Conservation (phyloP, 2,888 invertebrate species). For the Panzeria rudis region DNA sequence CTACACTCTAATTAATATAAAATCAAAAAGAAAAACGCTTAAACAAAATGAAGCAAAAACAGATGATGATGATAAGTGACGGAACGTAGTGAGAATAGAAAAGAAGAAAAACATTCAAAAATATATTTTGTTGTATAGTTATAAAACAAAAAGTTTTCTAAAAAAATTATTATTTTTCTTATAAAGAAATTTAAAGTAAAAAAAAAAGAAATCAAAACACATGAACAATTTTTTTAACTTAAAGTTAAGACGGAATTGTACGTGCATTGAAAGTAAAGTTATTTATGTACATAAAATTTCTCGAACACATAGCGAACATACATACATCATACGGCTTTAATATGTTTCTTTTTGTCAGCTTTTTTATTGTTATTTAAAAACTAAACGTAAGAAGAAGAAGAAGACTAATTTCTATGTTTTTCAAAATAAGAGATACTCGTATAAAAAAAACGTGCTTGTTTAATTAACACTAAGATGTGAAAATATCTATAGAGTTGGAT, state of each 20-base stretch:
- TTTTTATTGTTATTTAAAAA: constrained; percentile 9
- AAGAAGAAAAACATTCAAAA: neutral
- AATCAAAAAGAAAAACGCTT: constrained; percentile 48
- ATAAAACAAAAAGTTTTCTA: constrained; percentile 2
- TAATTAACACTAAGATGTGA: constrained; percentile 43
- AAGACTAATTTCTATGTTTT: neutral
- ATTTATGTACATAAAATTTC: constrained; percentile 3
- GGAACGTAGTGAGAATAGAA: constrained; percentile 55
- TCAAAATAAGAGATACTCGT: constrained; percentile 13
- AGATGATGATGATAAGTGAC: constrained; percentile 4
- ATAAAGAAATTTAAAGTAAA: neutral
- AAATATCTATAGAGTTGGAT: neutral
- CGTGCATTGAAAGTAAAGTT: constrained; percentile 60
- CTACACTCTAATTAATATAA: constrained; percentile 1
- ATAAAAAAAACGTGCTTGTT: constrained; percentile 50
- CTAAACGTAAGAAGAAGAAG: no score
- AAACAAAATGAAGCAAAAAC: constrained; percentile 43
- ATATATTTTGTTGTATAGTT: constrained; percentile 3
- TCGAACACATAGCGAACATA: neutral
- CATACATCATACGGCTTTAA: neutral
- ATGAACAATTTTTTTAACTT: constrained; percentile 9
- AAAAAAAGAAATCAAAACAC: constrained; percentile 45
- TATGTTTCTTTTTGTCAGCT: neutral
- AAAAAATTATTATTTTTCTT: no score
- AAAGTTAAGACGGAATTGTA: constrained; percentile 18